A percentile compares a stretch with the other conserved stretches of the same genome.
Evolutionary conservation across 2,888 invertebrate genomes (phyloP).

Genomic region (Drosophila flavopinicola): DNA sequence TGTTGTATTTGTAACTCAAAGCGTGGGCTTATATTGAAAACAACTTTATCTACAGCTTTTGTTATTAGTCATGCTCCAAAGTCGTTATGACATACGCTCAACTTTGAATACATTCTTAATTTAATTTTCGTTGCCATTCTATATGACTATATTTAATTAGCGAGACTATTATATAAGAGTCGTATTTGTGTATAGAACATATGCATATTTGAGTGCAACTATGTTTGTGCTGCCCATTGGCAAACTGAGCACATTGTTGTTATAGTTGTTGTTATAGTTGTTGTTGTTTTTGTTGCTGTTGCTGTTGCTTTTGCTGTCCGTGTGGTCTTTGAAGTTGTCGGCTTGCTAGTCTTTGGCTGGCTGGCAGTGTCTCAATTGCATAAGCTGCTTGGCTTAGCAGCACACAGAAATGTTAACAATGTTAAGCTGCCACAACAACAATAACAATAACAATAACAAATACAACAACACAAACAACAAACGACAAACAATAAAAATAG

Average conservation of each 20-base stretch:
- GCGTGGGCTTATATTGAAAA: no score
- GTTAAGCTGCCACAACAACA: conserved; percentile 10
- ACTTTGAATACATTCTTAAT: no score
- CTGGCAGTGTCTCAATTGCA: conserved; percentile 33
- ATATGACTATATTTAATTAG: no score
- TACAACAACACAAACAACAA: background rate
- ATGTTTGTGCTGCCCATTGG: conserved; percentile 10
- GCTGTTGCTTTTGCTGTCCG: conserved; percentile 29
- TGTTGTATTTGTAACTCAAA: no score
- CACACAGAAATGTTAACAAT: conserved; percentile 13
- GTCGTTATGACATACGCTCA: no score
- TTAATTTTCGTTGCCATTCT: no score
- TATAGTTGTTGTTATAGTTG: background rate
- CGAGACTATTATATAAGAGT: no score
- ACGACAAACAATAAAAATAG: conserved; percentile 18
- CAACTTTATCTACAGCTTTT: no score
- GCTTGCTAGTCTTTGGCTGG: conserved; percentile 14
- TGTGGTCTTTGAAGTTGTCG: conserved; percentile 42
- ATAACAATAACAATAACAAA: conserved; percentile 3
- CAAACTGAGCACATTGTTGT: background rate
- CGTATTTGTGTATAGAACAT: no score
- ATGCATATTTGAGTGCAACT: no score
- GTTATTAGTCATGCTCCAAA: no score
- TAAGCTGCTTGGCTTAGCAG: conserved; percentile 45
- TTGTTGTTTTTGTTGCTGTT: background rate